Percentiles rank a stretch among this genome's conserved stretches.
Evolutionary conservation across 2,888 invertebrate species (phyloP).

Genomic region (Macrostomum cliftonense): DNA sequence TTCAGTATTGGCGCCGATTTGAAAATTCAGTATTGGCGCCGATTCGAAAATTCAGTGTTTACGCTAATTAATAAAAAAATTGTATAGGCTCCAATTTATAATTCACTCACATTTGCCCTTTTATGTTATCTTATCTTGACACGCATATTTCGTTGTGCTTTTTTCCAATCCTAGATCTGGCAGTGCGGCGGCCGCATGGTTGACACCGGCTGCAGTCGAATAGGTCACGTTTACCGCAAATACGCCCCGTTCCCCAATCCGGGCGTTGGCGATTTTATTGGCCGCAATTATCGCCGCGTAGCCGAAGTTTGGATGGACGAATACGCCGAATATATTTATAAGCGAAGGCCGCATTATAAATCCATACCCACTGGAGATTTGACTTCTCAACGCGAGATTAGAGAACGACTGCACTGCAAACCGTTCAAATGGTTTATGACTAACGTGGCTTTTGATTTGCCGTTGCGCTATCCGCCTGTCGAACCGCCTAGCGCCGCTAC

Average conservation of each 20-base stretch:
- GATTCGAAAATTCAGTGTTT: no score
- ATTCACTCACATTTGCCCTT: no score
- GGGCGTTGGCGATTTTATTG: slow-evolving; percentile 69
- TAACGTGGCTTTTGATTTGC: slow-evolving; percentile 57
- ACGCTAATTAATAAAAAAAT: no score
- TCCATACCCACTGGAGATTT: slow-evolving; percentile 62
- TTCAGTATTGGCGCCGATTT: no score
- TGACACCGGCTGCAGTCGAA: slow-evolving; percentile 75
- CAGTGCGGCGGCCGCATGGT: slow-evolving; percentile 80
- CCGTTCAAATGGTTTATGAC: slow-evolving; percentile 86
- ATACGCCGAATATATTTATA: slow-evolving; percentile 66
- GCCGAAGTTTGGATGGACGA: slow-evolving; percentile 99
- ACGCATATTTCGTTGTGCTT: no score
- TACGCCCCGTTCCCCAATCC: slow-evolving; percentile 61
- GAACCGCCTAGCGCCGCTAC: slow-evolving; percentile 63
- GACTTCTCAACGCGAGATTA: slow-evolving; percentile 53
- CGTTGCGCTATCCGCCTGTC: slow-evolving; percentile 63
- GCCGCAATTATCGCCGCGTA: slow-evolving; percentile 56
- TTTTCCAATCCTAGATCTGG: slow-evolving; percentile 64
- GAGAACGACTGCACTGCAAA: slow-evolving; percentile 60
- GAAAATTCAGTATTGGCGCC: no score
- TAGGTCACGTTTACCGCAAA: slow-evolving; percentile 56
- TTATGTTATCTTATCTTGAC: no score
- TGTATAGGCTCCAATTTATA: no score
- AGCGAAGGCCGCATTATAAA: slow-evolving; percentile 55